Evolutionary conservation across 2,797 vertebrate species (phyloP).

Genomic region (Falco biarmicus): DNA sequence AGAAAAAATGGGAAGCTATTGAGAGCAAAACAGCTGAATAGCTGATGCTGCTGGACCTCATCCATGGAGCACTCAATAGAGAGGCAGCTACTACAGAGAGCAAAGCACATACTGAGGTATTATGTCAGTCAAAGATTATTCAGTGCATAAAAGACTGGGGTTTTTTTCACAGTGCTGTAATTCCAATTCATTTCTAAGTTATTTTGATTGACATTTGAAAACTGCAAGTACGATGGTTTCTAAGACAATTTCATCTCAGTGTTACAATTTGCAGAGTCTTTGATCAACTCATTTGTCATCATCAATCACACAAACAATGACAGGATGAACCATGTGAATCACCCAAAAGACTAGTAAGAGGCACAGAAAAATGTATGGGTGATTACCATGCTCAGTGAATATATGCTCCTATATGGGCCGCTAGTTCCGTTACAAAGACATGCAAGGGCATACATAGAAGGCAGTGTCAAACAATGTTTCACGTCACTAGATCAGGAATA

Average conservation of each 20-base stretch:
- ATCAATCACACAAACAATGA: constrained; percentile 46
- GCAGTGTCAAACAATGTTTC: neutral
- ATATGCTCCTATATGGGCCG: neutral
- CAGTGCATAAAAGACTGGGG: neutral
- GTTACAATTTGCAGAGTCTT: constrained; percentile 17
- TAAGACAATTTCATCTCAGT: constrained; percentile 17
- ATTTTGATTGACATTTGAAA: constrained; percentile 37
- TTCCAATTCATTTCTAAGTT: constrained; percentile 26
- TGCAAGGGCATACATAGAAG: neutral
- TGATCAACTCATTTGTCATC: constrained; percentile 44
- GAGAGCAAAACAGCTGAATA: neutral
- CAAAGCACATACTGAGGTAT: neutral
- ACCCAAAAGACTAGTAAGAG: neutral
- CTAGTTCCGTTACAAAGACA: neutral
- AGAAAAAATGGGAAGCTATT: neutral
- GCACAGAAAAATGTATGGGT: neutral
- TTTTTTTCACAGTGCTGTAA: neutral
- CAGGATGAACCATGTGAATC: constrained; percentile 4
- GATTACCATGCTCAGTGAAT: neutral
- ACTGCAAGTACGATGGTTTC: neutral
- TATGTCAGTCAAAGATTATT: constrained; percentile 12
- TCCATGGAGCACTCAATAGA: neutral
- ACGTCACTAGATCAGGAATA: neutral
- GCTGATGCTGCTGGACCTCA: constrained; percentile 26
- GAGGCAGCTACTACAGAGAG: constrained; percentile 6